These are phyloP conservation scores for Riptortus pedestris DNA, from an alignment of 1,140 invertebrate species.

Conservation along the genomic window DNA sequence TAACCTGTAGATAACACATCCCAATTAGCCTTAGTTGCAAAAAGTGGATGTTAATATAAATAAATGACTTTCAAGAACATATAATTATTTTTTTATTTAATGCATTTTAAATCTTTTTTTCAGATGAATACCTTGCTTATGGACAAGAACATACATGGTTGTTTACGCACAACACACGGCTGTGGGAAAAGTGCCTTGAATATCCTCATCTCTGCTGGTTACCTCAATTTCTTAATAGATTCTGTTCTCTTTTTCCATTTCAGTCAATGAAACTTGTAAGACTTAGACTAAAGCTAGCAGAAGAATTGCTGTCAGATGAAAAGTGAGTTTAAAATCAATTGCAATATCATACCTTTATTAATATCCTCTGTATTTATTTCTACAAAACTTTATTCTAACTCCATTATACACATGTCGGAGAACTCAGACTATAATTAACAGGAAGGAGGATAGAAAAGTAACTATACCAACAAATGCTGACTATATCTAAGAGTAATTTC, in stretches of 20 bases:
- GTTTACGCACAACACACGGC: slow-evolving; percentile 68
- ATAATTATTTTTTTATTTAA: background rate
- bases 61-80: background rate
- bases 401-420: too few species aligned
- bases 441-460: too few species aligned
- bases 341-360: too few species aligned
- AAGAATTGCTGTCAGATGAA: slow-evolving; percentile 58
- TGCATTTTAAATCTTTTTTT: too few species aligned
- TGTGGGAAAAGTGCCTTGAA: slow-evolving; percentile 67
- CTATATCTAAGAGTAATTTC: too few species aligned
- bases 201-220: slow-evolving; percentile 64
- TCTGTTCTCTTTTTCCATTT: slow-evolving; percentile 75
- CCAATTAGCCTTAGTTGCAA: too few species aligned
- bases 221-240: slow-evolving; percentile 57
- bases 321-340: slow-evolving; percentile 43
- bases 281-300: slow-evolving; percentile 57
- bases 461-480: too few species aligned
- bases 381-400: too few species aligned
- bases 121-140: slow-evolving; percentile 61
- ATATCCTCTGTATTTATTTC: too few species aligned
- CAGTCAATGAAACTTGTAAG: slow-evolving; percentile 79
- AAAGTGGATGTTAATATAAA: too few species aligned
- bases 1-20: too few species aligned
- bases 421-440: too few species aligned
- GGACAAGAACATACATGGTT: slow-evolving; percentile 65